These are phyloP conservation scores for Cephus spinipes DNA, from an alignment of 2,888 invertebrate species.

Conservation along the genomic window DNA sequence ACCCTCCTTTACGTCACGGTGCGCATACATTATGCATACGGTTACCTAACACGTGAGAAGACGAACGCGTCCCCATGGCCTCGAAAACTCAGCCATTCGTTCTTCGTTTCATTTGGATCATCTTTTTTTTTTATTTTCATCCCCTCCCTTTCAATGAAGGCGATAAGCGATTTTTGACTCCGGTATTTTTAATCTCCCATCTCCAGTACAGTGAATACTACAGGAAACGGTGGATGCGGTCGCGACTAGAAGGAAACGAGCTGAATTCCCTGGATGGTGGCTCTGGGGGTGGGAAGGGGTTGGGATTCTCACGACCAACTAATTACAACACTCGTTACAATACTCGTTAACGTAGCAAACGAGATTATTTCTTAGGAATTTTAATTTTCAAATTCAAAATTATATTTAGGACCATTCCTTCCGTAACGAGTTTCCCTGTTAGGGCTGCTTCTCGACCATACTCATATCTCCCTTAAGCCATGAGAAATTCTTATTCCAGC, in stretches of 20 bases:
- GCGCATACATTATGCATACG: not conserved
- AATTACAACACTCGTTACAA: not conserved
- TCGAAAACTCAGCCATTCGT: not conserved
- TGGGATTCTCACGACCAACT: not conserved
- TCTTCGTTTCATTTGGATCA: conserved; percentile 12
- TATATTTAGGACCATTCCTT: not conserved
- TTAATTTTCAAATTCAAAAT: not conserved
- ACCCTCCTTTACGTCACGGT: not conserved
- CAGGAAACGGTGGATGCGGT: conserved; percentile 11
- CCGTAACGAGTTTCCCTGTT: not conserved
- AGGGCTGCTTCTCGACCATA: not conserved
- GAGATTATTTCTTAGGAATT: not conserved
- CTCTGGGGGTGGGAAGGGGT: not conserved
- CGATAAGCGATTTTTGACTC: conserved; percentile 16
- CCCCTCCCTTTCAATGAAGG: conserved; percentile 27
- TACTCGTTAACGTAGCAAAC: not conserved
- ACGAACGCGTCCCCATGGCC: not conserved
- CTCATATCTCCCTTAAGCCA: not conserved
- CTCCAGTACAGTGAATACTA: conserved; percentile 2
- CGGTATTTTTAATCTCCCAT: conserved; percentile 20
- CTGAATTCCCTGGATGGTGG: conserved; percentile 22
- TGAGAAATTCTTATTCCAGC: not conserved
- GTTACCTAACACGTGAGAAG: not conserved
- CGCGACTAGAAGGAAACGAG: conserved; percentile 10
- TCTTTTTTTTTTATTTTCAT: not conserved